Base-by-base conservation (phyloP, 2,113 vertebrate genomes). In the Leptobrachium leishanense region DNA sequence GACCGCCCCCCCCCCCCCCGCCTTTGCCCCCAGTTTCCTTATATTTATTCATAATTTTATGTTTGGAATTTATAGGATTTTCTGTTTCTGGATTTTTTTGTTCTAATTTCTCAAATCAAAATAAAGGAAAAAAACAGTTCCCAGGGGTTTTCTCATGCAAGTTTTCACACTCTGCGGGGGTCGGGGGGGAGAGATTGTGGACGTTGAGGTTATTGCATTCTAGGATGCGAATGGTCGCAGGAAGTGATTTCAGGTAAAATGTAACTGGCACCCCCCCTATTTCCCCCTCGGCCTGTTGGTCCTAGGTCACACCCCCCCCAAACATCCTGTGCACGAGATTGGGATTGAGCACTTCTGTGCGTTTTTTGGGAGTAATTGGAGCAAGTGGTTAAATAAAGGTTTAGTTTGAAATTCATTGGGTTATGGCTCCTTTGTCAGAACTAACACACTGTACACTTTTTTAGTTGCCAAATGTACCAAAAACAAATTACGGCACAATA, bases 301-400 rank as follows among this genome's bases (percentile, higher is more conserved):
- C 55, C 46, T 31, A 1, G 10, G 2, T 53, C 43, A 41, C 50
- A 15, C 1, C 76, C 68, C 20, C 20, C 20, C 20, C 20, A 0
- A 67, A 77, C 76, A 70, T 62, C 67, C 76, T 40, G 76, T 70
- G 76, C 68, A 63, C 76, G 12, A 68, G 20, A 50, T 64, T 8
- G 62, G 62, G 62, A 64, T 64, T 64, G 50, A 63, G 76, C 76
- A 77, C 76, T 77, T 76, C 62, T 77, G 41, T 69, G 50, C 11
- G 43, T 4, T 53, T 12, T 59, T 77, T 67, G 43, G 68, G 43
- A 70, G 76, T 10, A 62, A 59, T 63, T 20, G 57, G 43, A 66
- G 76, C 44, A 71, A 71, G 54, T 77, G 76, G 20, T 70, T 70
- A 40, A 77, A 77, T 77, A 77, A 77, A 77, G 76, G 76, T 70